phyloP scores from a whole-genome alignment of 2,113 vertebrate species.

The Protobothrops mucrosquamatus region DNA sequence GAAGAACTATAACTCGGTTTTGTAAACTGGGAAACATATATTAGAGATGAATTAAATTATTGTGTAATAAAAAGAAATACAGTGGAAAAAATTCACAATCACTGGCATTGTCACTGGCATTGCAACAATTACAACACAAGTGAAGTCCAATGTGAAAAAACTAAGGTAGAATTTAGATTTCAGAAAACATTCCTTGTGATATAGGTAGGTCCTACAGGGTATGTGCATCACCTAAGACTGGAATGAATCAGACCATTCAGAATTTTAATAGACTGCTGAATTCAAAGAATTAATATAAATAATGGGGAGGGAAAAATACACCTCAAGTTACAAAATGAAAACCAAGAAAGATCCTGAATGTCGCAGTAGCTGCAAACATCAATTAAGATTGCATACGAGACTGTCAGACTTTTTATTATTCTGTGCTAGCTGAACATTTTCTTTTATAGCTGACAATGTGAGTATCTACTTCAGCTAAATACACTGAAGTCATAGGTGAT shows the following conservation, averaged over 20 bases:
- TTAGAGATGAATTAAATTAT: not conserved
- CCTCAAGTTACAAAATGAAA: constrained; percentile 22
- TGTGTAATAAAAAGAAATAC: not conserved
- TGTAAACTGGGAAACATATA: not conserved
- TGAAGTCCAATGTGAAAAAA: not conserved
- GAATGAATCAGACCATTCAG: not conserved
- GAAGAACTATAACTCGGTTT: not conserved
- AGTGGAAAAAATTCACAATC: not conserved
- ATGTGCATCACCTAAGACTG: constrained; percentile 18
- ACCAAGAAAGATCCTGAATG: constrained; percentile 12
- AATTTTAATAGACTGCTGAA: not conserved
- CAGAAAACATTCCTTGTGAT: not conserved
- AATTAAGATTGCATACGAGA: constrained; percentile 42
- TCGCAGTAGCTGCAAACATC: constrained; percentile 29
- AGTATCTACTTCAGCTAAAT: constrained; percentile 30
- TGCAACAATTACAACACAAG: not conserved
- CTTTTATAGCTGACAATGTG: constrained; percentile 10
- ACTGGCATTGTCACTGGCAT: not conserved
- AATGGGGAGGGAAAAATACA: not conserved
- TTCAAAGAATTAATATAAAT: constrained; percentile 23
- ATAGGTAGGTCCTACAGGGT: not conserved
- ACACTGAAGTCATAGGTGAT: constrained; percentile 45
- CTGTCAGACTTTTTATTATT: constrained; percentile 27
- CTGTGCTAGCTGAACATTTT: constrained; percentile 44
- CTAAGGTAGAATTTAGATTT: constrained; percentile 16